phyloP scores from a whole-genome alignment of 2,797 vertebrate species.

The Phoeniculus purpureus region DNA sequence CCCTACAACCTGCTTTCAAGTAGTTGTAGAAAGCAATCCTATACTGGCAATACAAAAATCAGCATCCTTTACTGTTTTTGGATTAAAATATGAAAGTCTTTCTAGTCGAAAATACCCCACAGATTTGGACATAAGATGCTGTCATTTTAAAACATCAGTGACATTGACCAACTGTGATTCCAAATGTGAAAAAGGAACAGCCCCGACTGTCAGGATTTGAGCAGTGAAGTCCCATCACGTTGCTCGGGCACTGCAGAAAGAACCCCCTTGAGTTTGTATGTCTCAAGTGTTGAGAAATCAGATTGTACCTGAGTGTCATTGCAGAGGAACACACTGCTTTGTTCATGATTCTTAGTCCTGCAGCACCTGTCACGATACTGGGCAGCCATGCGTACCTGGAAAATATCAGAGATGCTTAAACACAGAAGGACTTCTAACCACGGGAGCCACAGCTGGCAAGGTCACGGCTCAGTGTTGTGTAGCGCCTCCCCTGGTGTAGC shows the following conservation, averaged over 20 bases:
- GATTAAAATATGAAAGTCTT: not conserved
- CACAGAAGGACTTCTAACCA: not conserved
- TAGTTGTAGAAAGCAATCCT: not conserved
- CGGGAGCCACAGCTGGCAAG: not conserved
- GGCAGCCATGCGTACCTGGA: constrained; percentile 62
- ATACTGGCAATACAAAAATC: not conserved
- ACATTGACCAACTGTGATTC: not conserved
- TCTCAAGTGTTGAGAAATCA: not conserved
- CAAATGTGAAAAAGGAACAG: not conserved
- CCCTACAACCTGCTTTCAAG: no score
- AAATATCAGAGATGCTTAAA: constrained; percentile 17
- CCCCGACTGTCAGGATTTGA: not conserved
- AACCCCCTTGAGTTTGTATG: not conserved
- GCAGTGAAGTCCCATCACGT: not conserved
- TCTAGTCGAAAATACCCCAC: not conserved
- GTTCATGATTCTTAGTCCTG: not conserved
- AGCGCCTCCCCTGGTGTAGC: not conserved
- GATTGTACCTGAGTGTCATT: constrained; percentile 66
- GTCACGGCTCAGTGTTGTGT: not conserved
- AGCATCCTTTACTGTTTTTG: not conserved
- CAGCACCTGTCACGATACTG: constrained; percentile 45
- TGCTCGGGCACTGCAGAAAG: not conserved
- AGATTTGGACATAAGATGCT: not conserved
- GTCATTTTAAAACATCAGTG: not conserved
- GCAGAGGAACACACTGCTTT: constrained; percentile 46